Evolutionary conservation across 2,113 vertebrate species (phyloP).

Genomic region (Cricetomys ansorgei): DNA sequence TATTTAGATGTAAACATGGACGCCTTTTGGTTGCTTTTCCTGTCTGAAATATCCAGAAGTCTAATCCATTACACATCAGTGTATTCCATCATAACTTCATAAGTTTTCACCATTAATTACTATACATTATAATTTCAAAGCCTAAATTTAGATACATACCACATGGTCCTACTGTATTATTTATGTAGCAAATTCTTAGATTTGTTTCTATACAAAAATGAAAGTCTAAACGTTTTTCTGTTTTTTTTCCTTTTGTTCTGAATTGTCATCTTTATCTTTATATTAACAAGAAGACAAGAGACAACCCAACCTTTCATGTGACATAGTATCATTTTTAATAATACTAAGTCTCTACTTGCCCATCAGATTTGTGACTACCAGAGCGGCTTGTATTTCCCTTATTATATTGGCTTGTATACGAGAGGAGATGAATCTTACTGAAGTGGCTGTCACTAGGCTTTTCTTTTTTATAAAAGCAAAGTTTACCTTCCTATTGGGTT

Average conservation of each 20-base stretch:
- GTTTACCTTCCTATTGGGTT: neutral
- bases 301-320: neutral
- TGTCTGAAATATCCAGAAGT: slow-evolving; percentile 78
- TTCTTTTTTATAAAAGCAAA: neutral
- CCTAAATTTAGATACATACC: slow-evolving; percentile 80
- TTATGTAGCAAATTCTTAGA: slow-evolving; percentile 50
- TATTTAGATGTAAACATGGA: slow-evolving; percentile 80
- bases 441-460: neutral
- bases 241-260: neutral
- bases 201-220: slow-evolving; percentile 35
- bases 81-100: slow-evolving; percentile 78
- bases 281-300: neutral
- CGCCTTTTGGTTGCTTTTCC: slow-evolving; percentile 75
- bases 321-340: neutral
- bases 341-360: neutral
- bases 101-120: slow-evolving; percentile 80
- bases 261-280: neutral
- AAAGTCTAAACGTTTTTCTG: neutral
- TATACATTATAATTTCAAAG: slow-evolving; percentile 80
- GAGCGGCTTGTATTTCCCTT: neutral
- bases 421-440: neutral
- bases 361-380: neutral
- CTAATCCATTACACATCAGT: slow-evolving; percentile 78
- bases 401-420: neutral
- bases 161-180: slow-evolving; percentile 15